Conservation (phyloP, 2,888 invertebrate species). For the Aphelenchoides bicaudatus region DNA sequence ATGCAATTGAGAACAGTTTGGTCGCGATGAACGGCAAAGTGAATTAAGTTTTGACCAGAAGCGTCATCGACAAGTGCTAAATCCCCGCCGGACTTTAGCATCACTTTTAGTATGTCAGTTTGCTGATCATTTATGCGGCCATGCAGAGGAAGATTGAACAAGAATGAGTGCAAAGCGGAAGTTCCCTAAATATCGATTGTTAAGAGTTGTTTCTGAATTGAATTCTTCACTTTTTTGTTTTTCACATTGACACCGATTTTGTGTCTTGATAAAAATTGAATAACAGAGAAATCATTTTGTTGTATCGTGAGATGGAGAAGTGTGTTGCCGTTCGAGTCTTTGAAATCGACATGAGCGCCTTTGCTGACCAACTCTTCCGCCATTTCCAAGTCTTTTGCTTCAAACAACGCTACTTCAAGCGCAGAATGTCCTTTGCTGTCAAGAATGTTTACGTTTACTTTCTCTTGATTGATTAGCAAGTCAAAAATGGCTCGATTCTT, state of each 20-base stretch:
- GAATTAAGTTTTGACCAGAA: slow-evolving; percentile 29
- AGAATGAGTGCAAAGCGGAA: slow-evolving; percentile 31
- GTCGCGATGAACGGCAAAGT: slow-evolving; percentile 22
- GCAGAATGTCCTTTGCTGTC: slow-evolving; percentile 21
- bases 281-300: slow-evolving; percentile 22
- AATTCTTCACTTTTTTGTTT: slow-evolving; percentile 20
- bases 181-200: slow-evolving; percentile 22
- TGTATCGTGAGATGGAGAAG: slow-evolving; percentile 32
- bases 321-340: slow-evolving; percentile 24
- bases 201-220: too few species aligned
- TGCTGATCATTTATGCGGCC: slow-evolving; percentile 21
- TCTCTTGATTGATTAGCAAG: slow-evolving; percentile 24
- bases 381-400: slow-evolving; percentile 30
- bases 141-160: slow-evolving; percentile 21
- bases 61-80: slow-evolving; percentile 19
- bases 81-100: slow-evolving; percentile 33
- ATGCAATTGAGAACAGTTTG: slow-evolving; percentile 1
- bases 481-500: slow-evolving; percentile 28
- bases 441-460: slow-evolving; percentile 23
- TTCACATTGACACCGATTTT: slow-evolving; percentile 24
- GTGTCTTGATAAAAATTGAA: slow-evolving; percentile 30
- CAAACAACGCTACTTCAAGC: slow-evolving; percentile 32
- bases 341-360: slow-evolving; percentile 36
- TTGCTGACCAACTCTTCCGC: slow-evolving; percentile 36
- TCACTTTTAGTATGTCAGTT: slow-evolving; percentile 29